A percentile compares a stretch with the other conserved stretches of the same genome.
phyloP scores from a whole-genome alignment of 2,113 vertebrate genomes.

The Nestor notabilis region DNA sequence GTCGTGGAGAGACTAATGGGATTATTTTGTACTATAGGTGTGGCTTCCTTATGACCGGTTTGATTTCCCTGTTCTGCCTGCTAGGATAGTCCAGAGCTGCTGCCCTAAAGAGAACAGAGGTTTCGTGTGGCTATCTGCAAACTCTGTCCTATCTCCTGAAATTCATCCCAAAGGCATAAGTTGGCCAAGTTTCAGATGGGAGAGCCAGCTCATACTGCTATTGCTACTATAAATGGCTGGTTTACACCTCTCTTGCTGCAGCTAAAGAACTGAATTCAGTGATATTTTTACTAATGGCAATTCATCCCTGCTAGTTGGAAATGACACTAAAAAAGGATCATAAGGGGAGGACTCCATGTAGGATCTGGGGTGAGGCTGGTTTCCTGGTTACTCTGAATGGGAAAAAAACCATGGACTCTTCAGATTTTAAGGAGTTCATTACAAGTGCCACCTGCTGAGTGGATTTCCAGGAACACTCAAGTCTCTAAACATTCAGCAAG shows the following conservation, averaged over 20 bases:
- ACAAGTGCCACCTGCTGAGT: background rate
- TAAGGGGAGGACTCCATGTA: accelerated
- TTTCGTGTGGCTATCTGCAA: background rate
- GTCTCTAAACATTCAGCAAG: background rate
- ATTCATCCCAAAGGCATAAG: background rate
- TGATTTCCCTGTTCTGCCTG: background rate
- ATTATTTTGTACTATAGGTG: constrained; percentile 38
- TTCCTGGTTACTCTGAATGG: background rate
- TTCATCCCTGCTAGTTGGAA: background rate
- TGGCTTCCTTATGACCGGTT: background rate
- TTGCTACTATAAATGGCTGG: background rate
- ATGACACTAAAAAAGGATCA: background rate
- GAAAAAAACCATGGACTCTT: background rate
- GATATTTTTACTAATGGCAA: background rate
- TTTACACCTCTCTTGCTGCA: background rate
- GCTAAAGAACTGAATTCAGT: background rate
- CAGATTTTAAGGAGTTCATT: background rate
- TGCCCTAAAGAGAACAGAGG: background rate
- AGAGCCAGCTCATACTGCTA: background rate
- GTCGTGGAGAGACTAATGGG: background rate
- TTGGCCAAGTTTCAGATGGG: background rate
- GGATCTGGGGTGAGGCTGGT: background rate
- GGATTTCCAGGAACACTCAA: background rate
- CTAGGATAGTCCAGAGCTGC: background rate
- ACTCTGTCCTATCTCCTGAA: background rate